Base-by-base conservation (phyloP, 2,797 vertebrate species). In the Triplophysa yarkandensis region DNA sequence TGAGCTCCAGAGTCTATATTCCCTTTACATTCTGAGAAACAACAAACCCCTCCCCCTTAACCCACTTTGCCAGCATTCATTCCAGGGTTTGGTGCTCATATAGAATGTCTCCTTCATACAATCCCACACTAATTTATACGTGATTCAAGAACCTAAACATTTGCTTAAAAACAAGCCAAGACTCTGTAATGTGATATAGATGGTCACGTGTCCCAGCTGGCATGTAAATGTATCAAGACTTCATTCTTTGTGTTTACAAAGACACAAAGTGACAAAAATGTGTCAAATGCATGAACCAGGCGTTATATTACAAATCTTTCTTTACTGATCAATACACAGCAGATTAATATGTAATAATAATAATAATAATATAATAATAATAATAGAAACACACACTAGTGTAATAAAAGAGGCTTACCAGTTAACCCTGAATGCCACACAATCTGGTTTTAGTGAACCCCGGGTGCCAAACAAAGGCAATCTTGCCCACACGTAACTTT, bases 151-250 rank as follows among this genome's bases (percentile, higher is more conserved):
- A 48, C 61, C 14, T 46, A 16, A 32, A 9, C 21, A 57, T 23
- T 4, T 62, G n/a, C 27, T 69, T 5, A 68, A 76, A 72, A 77
- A 70, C 52, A 78, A 57, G 39, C 32, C 34, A 19, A 32, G 36
- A 4, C 68, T 34, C 46, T 3, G 68, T 74, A 77, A 77, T 19
- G 13, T 2, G 80, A 79, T 41, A 28, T 25, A 13, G 16, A 21
- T 4, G 61, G 27, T 63, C 80, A 81, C 70, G 74, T 79, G 77
- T n/a, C 50, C 16, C 30, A 25, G 36, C 43, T 36, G 43, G 46
- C 17, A 9, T 16, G 41, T 48, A 44, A 41, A 48, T 60, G 63
- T 30, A 30, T 3, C 3, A 65, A 65, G 17, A 5, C 27, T 30
- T 16, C 14, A 62, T 46, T 67, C 43, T 72, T 58, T 10, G 46